A percentile compares a stretch with the other conserved stretches of the same genome.
Conservation (phyloP, 2,797 vertebrate species). For the Mormyrus proboscirostris region DNA sequence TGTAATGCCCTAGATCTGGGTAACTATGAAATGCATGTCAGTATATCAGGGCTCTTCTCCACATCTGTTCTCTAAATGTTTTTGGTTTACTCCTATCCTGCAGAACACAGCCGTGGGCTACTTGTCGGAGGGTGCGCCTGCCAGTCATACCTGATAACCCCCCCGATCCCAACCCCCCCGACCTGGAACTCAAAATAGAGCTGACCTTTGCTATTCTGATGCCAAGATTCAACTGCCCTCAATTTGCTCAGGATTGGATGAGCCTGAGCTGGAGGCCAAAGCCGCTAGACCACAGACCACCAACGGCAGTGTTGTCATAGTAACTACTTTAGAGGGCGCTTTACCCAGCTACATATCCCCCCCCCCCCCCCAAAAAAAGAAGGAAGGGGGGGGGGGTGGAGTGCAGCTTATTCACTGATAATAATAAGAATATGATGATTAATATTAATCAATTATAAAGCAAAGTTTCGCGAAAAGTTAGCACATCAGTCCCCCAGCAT, state of each 20-base stretch:
- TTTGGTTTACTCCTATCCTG: neutral
- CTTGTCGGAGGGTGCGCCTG: neutral
- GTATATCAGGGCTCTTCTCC: neutral
- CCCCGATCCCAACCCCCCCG: neutral
- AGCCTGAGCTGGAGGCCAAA: neutral
- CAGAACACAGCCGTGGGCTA: neutral
- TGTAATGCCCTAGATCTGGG: neutral
- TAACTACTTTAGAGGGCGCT: neutral
- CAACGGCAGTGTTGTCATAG: neutral
- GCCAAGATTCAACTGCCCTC: neutral
- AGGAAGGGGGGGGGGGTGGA: neutral
- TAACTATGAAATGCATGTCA: neutral
- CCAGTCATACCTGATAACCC: neutral
- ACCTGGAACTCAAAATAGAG: neutral
- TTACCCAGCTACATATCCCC: neutral
- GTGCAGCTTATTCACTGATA: neutral
- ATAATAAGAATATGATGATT: neutral
- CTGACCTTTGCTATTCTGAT: neutral
- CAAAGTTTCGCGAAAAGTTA: neutral
- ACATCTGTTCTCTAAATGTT: neutral
- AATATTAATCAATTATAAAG: neutral
- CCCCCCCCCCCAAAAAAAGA: neutral
- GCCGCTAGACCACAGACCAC: neutral
- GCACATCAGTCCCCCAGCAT: neutral
- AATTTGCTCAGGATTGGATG: neutral